phyloP scores from a whole-genome alignment of 2,113 vertebrate species.

The Channa argus region DNA sequence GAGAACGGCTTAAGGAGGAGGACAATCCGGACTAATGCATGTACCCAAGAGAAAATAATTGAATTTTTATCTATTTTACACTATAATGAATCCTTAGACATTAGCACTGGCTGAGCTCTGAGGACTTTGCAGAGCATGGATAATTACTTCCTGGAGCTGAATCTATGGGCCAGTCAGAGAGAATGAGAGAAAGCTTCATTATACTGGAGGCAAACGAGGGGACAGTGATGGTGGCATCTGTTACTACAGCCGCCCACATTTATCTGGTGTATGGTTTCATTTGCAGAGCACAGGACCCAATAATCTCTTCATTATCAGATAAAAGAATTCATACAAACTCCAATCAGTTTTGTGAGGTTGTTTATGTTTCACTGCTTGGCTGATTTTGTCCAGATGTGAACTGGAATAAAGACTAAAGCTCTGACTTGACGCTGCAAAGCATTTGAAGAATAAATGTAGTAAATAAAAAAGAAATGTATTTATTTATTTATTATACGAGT shows the following conservation, averaged over 20 bases:
- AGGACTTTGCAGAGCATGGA: constrained; percentile 52
- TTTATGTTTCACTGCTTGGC: not conserved
- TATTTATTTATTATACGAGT: too few relatives aligned
- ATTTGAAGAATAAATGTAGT: too few relatives aligned
- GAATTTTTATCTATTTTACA: constrained; percentile 79
- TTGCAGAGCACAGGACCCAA: not conserved
- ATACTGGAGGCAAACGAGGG: constrained; percentile 28
- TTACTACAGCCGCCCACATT: constrained; percentile 25
- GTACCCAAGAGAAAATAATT: constrained; percentile 71
- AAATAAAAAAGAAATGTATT: too few relatives aligned
- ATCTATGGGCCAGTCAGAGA: constrained; percentile 59
- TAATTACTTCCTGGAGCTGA: constrained; percentile 66
- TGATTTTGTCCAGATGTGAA: not conserved
- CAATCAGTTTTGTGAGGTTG: constrained; percentile 14
- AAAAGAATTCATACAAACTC: constrained; percentile 14
- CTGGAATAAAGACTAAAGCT: too few relatives aligned
- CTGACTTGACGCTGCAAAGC: too few relatives aligned
- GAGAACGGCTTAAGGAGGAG: constrained; percentile 43
- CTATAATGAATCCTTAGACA: constrained; percentile 74
- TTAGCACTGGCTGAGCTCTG: constrained; percentile 45
- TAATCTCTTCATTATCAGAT: constrained; percentile 37
- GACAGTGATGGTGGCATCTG: constrained; percentile 27
- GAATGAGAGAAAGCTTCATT: constrained; percentile 34
- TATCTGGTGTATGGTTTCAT: constrained; percentile 14
- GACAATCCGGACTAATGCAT: constrained; percentile 61